Evolutionary conservation across 2,113 vertebrate species (phyloP).

Genomic region (Syngnathus typhle): DNA sequence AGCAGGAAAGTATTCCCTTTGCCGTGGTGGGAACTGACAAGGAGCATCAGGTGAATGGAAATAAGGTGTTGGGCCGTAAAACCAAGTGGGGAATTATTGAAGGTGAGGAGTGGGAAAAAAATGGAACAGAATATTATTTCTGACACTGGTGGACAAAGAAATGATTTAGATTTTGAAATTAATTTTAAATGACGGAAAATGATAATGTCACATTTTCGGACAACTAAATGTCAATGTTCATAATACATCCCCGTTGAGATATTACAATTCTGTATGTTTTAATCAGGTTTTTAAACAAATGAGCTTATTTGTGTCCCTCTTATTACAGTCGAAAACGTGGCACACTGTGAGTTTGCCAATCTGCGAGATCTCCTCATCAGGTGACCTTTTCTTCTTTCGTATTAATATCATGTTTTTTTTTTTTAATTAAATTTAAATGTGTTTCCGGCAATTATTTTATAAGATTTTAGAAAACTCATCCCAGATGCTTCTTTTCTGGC

Average conservation of each 20-base stretch:
- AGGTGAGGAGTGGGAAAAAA: slow-evolving; percentile 67
- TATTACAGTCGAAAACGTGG: slow-evolving; percentile 85
- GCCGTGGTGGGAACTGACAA: slow-evolving; percentile 91
- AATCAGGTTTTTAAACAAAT: neutral
- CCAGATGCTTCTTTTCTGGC: neutral
- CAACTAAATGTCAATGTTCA: neutral
- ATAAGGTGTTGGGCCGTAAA: slow-evolving; percentile 87
- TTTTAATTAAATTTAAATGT: neutral
- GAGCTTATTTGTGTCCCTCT: slow-evolving; percentile 2
- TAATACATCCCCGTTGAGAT: neutral
- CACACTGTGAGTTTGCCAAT: slow-evolving; percentile 86
- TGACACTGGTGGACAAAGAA: neutral
- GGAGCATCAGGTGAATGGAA: slow-evolving; percentile 90
- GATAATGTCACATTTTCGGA: no score
- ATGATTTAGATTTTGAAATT: neutral
- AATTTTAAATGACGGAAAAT: no score
- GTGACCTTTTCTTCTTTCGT: slow-evolving; percentile 65
- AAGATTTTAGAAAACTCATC: neutral
- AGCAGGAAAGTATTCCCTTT: slow-evolving; percentile 87
- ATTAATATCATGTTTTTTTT: neutral
- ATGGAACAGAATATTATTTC: neutral
- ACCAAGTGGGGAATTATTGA: slow-evolving; percentile 97
- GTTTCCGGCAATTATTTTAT: neutral
- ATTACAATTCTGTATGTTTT: neutral
- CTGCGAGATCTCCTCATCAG: slow-evolving; percentile 89